Evolutionary conservation across 2,888 invertebrate species (phyloP).

Genomic region (Aspidiotus rigidus): DNA sequence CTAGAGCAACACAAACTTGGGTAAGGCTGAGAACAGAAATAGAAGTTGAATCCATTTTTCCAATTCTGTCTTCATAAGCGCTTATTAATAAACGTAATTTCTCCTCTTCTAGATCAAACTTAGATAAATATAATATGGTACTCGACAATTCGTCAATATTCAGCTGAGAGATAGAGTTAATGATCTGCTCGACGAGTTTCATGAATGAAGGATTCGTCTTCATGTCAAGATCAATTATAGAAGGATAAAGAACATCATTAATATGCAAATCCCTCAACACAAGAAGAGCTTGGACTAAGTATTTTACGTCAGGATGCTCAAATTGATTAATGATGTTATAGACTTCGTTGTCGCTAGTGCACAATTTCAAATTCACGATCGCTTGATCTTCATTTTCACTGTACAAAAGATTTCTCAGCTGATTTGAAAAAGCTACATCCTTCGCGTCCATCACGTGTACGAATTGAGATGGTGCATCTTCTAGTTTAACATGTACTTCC

Average conservation of each 20-base stretch:
- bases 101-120: neutral
- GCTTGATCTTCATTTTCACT: slow-evolving; percentile 18
- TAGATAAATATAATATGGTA: slow-evolving; percentile 9
- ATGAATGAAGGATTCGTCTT: neutral
- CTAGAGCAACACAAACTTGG: neutral
- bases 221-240: neutral
- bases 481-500: too few relatives aligned
- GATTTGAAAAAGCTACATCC: neutral
- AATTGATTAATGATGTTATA: slow-evolving; percentile 12
- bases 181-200: slow-evolving; percentile 2
- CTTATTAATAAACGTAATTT: neutral
- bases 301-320: neutral
- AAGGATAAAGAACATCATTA: neutral
- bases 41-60: neutral
- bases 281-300: slow-evolving; percentile 14
- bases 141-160: slow-evolving; percentile 9
- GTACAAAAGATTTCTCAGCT: slow-evolving; percentile 17
- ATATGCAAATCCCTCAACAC: slow-evolving; percentile 24
- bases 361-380: slow-evolving; percentile 16
- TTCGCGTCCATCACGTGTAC: neutral
- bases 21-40: neutral
- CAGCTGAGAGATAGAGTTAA: neutral
- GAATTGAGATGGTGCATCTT: too few relatives aligned
- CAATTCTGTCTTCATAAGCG: neutral
- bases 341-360: slow-evolving; percentile 5